Percentiles rank a stretch among this genome's conserved stretches.
Evolutionary conservation across 2,797 vertebrate species (phyloP).

Genomic region (Spinus olivaceus): DNA sequence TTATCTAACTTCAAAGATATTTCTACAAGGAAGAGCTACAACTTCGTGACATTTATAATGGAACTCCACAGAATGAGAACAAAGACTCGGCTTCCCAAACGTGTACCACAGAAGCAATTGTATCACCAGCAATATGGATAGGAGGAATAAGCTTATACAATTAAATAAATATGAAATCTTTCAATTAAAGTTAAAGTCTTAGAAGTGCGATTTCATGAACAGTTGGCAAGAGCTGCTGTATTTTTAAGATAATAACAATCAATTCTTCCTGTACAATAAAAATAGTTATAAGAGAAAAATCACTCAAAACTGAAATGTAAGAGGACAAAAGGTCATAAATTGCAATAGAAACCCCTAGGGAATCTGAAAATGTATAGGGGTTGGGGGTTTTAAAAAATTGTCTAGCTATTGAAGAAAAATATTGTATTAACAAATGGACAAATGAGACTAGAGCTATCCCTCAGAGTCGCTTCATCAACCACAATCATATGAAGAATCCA

Average conservation of each 20-base stretch:
- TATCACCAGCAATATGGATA: not conserved
- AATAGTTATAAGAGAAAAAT: slow-evolving; percentile 48
- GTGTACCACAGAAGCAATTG: not conserved
- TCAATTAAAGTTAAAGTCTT: slow-evolving; percentile 33
- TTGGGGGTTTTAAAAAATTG: slow-evolving; percentile 49
- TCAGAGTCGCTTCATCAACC: slow-evolving; percentile 61
- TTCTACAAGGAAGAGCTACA: slow-evolving; percentile 4
- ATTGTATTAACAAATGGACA: slow-evolving; percentile 60
- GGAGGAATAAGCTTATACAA: slow-evolving; percentile 12
- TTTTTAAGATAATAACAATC: slow-evolving; percentile 59
- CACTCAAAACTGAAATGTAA: slow-evolving; percentile 38
- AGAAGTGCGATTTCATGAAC: not conserved
- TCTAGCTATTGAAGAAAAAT: slow-evolving; percentile 62
- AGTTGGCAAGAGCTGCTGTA: slow-evolving; percentile 11
- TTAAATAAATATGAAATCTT: slow-evolving; percentile 53
- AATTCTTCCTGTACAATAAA: slow-evolving; percentile 58
- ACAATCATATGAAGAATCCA: slow-evolving; percentile 59
- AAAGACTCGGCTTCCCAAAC: not conserved
- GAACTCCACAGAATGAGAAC: not conserved
- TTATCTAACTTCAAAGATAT: not conserved
- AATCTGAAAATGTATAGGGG: slow-evolving; percentile 48
- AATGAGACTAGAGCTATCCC: slow-evolving; percentile 60
- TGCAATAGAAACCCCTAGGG: slow-evolving; percentile 55
- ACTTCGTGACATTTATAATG: slow-evolving; percentile 11
- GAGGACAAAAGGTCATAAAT: slow-evolving; percentile 54